A percentile compares a stretch with the other conserved stretches of the same genome.
phyloP scores from a whole-genome alignment of 2,113 vertebrate species.

The Pangasianodon gigas region DNA sequence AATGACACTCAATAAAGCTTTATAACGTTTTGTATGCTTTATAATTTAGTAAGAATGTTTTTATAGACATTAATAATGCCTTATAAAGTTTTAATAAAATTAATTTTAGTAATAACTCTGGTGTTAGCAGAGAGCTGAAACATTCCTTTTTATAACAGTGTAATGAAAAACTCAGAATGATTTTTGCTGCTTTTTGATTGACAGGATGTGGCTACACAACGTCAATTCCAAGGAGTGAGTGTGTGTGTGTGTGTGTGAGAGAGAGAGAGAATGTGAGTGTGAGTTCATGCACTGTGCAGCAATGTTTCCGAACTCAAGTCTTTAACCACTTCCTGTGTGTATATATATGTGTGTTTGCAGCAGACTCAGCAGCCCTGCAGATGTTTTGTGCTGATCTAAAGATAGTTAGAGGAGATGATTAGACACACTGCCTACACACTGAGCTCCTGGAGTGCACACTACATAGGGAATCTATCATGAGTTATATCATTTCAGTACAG shows the following conservation, averaged over 20 bases:
- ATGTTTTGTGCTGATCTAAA: background rate
- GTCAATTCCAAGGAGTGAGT: background rate
- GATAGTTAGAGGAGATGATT: background rate
- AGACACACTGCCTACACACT: too few relatives aligned
- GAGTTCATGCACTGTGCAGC: background rate
- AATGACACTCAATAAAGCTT: too few relatives aligned
- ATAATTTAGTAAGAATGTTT: too few relatives aligned
- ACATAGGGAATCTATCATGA: background rate
- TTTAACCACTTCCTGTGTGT: conserved; percentile 20
- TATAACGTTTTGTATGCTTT: too few relatives aligned
- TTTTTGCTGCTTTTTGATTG: background rate
- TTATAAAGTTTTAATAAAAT: too few relatives aligned
- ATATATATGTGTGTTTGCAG: background rate
- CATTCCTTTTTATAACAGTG: background rate
- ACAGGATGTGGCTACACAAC: background rate
- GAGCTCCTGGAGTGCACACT: background rate
- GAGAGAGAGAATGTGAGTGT: too few relatives aligned
- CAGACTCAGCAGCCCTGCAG: conserved; percentile 6
- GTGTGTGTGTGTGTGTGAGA: too few relatives aligned
- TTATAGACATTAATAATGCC: too few relatives aligned
- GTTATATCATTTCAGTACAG: background rate
- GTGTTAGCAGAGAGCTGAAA: background rate
- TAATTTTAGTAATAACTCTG: too few relatives aligned
- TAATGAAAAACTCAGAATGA: background rate
- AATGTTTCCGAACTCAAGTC: conserved; percentile 7